These are phyloP conservation scores for Semotilus atromaculatus DNA, from an alignment of 2,797 vertebrate genomes.

Conservation along the genomic window DNA sequence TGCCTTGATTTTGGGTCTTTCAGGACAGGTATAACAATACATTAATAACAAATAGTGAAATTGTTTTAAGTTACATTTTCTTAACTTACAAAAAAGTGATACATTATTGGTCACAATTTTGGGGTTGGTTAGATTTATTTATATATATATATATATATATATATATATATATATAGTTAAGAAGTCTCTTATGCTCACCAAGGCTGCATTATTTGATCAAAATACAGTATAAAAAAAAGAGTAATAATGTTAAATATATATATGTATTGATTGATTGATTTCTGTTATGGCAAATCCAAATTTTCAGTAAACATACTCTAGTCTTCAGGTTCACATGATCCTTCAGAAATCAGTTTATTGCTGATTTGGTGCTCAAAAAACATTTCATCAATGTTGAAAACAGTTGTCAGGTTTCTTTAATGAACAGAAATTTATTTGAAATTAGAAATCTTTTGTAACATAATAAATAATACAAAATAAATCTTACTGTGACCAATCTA, in stretches of 20 bases:
- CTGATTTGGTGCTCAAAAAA: no score
- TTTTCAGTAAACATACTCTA: not conserved
- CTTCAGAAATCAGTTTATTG: no score
- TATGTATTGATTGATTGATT: no score
- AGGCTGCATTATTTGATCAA: not conserved
- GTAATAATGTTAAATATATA: not conserved
- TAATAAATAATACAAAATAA: not conserved
- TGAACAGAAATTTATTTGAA: no score
- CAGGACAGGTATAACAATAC: constrained; percentile 62
- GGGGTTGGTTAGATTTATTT: no score
- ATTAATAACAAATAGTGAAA: not conserved
- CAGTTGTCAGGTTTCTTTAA: no score
- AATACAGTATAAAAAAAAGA: not conserved
- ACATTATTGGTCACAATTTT: no score
- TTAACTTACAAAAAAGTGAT: not conserved
- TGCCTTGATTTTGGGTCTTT: constrained; percentile 78
- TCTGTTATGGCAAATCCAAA: no score
- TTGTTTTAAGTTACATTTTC: not conserved
- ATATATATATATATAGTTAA: no score
- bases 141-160: no score
- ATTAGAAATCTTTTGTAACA: not conserved
- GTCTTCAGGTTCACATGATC: not conserved
- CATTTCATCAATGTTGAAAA: no score
- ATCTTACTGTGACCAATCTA: no score
- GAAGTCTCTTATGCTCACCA: not conserved